These are phyloP conservation scores for Nymphicus hollandicus DNA, from an alignment of 2,113 vertebrate species.

Conservation along the genomic window DNA sequence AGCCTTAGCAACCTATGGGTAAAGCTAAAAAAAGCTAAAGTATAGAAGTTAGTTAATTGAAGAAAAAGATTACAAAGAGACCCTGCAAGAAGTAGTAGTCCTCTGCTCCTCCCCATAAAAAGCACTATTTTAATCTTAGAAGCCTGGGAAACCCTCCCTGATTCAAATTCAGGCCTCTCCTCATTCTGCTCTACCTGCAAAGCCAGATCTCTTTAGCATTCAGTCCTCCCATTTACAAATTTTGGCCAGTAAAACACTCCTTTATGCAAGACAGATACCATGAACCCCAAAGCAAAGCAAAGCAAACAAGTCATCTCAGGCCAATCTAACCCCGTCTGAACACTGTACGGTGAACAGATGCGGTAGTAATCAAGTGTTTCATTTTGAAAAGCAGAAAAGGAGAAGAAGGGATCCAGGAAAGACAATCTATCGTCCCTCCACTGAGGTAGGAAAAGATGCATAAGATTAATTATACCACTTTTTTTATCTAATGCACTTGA, in stretches of 20 bases:
- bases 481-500: background rate
- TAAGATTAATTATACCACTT: background rate
- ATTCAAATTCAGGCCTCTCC: background rate
- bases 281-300: background rate
- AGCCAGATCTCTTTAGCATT: background rate
- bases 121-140: background rate
- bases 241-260: background rate
- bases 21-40: background rate
- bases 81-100: background rate
- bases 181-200: background rate
- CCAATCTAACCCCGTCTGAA: background rate
- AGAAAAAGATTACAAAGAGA: background rate
- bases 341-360: background rate
- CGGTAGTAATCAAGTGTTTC: background rate
- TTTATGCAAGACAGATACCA: background rate
- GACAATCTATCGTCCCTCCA: background rate
- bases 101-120: background rate
- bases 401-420: background rate
- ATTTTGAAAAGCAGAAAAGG: background rate
- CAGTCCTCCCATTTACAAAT: background rate
- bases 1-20: background rate
- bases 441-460: background rate
- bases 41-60: background rate
- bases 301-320: background rate
- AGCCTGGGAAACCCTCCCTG: background rate